Conservation (phyloP, 2,113 vertebrate genomes). For the Pristiophorus japonicus region DNA sequence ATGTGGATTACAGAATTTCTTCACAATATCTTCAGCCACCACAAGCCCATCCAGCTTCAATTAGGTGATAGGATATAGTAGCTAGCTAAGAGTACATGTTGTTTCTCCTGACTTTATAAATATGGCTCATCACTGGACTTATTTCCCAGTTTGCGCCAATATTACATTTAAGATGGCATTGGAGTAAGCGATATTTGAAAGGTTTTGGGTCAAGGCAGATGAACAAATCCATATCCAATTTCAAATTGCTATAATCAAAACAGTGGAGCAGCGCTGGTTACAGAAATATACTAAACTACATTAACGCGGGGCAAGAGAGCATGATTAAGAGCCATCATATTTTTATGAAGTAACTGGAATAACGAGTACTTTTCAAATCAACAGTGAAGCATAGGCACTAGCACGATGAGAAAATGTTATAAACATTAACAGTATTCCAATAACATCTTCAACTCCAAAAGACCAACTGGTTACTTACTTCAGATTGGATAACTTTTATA, state of each 20-base stretch:
- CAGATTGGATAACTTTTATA: slow-evolving; percentile 87
- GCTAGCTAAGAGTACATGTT: neutral
- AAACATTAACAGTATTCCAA: neutral
- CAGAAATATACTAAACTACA: neutral
- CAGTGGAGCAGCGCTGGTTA: neutral
- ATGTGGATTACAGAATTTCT: neutral
- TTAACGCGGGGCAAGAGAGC: neutral
- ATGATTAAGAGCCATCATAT: neutral
- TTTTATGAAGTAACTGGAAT: neutral
- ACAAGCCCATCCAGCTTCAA: neutral
- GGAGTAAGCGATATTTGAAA: neutral
- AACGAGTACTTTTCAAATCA: neutral
- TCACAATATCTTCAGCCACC: neutral
- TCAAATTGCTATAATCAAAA: neutral
- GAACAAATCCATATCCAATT: neutral
- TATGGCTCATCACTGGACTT: neutral
- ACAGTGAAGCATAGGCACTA: neutral
- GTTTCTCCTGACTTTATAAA: neutral
- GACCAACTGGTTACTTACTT: slow-evolving; percentile 59
- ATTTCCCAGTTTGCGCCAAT: no score
- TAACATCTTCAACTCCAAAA: neutral
- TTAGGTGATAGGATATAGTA: neutral
- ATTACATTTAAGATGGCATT: neutral
- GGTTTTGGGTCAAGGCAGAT: neutral
- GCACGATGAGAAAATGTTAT: neutral